These are phyloP conservation scores for Oreochromis niloticus DNA, from an alignment of 2,113 vertebrate genomes.

Conservation along the genomic window DNA sequence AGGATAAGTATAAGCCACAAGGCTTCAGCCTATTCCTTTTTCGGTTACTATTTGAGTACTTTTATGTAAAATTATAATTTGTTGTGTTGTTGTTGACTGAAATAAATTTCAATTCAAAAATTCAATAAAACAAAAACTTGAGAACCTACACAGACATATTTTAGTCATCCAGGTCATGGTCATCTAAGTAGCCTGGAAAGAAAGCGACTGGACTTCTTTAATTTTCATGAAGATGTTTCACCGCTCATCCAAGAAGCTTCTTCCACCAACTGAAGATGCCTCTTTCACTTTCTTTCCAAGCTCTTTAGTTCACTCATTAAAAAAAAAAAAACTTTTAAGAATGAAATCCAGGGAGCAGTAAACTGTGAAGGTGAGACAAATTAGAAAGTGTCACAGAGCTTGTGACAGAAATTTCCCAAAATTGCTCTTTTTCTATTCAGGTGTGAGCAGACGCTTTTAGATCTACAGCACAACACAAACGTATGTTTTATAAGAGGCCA, in stretches of 20 bases:
- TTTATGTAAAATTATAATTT: too few relatives aligned
- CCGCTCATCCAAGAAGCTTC: background rate
- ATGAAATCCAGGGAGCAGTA: background rate
- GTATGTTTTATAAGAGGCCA: background rate
- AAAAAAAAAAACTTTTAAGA: background rate
- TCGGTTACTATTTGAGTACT: too few relatives aligned
- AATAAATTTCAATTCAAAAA: too few relatives aligned
- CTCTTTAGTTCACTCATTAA: background rate
- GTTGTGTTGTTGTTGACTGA: too few relatives aligned
- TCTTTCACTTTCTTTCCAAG: background rate
- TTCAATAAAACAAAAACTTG: background rate
- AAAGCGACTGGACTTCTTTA: background rate
- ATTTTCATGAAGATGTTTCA: background rate
- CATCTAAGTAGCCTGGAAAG: background rate
- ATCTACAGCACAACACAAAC: background rate
- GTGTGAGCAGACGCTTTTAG: background rate
- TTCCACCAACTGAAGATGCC: background rate
- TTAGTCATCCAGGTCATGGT: background rate
- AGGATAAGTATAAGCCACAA: too few relatives aligned
- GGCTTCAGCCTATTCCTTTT: too few relatives aligned
- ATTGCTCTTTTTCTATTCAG: background rate
- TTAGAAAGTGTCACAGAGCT: background rate
- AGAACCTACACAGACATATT: background rate
- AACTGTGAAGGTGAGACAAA: background rate
- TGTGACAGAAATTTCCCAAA: background rate